Base-by-base conservation (phyloP, 2,113 vertebrate genomes). In the Marmota flaviventris region DNA sequence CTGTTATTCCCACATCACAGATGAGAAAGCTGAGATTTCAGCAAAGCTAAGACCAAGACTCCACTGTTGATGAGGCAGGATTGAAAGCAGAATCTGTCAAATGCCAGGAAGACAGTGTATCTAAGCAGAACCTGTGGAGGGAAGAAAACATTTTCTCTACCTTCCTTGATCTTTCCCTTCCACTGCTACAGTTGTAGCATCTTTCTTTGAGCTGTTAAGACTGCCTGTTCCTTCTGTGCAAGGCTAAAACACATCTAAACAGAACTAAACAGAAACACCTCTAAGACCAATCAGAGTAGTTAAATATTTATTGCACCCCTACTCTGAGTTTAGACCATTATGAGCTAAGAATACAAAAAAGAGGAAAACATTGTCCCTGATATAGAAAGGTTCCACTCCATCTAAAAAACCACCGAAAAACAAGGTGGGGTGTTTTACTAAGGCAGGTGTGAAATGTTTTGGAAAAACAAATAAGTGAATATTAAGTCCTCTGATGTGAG, bases 251-350 rank as follows among this genome's bases (percentile, higher is more conserved):
- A 89, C 85, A 95, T 67, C 45, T 69, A 82, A 85, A 82, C 34
- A 37, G 17, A 79, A 85, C 32, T 29, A 69, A 93, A 93, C n/a
- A 69, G 37, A 39, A 90, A 18, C 42, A 72, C 18, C 70, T 81
- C 63, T 79, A 76, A 84, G 51, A 88, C 39, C 63, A 63, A 53
- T 78, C 2, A 1, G 34, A 22, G 48, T 53, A 8, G 85, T 94
- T 67, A 88, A 94, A 65, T 81, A 94, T 93, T 93, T 92, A 65
- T 8, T 51, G 85, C 84, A 25, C 63, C 75, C 29, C 61, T 77
- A 56, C 72, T 91, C 20, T 8, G 39, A 42, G 17, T 91, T 81
- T 73, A 84, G 77, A 77, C 51, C 61, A 39, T 29, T 67, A 4
- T 32, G 24, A 53, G 51, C 11, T 11, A 10, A 85, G n/a, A 34